A percentile compares a stretch with the other conserved stretches of the same genome.
Evolutionary conservation across 2,888 invertebrate genomes (phyloP).

Genomic region (Psococerastis gibbosa): DNA sequence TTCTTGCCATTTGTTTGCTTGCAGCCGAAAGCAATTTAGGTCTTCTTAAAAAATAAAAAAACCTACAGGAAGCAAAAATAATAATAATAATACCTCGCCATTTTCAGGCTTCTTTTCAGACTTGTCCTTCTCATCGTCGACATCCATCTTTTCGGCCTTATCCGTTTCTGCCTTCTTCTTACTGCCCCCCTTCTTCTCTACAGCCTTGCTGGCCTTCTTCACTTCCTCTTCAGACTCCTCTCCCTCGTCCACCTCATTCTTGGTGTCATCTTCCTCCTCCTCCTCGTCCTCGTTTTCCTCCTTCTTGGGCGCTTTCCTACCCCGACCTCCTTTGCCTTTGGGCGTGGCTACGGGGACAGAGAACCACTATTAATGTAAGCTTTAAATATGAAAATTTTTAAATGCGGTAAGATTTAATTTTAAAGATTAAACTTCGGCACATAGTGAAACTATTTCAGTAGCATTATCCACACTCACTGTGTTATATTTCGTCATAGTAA

Average conservation of each 20-base stretch:
- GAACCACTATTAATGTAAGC: no score
- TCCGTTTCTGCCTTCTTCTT: neutral
- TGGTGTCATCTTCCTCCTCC: neutral
- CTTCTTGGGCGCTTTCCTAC: neutral
- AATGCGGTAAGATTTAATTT: no score
- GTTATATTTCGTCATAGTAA: neutral
- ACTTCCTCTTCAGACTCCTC: neutral
- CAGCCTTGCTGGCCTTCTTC: neutral
- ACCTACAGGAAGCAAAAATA: no score
- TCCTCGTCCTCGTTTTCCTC: conserved; percentile 2
- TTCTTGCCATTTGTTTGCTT: no score
- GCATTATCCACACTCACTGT: neutral
- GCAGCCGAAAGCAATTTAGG: no score
- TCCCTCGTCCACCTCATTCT: conserved; percentile 2
- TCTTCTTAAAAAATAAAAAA: no score
- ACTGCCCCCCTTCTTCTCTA: neutral
- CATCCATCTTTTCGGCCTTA: conserved; percentile 6
- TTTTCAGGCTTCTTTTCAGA: neutral
- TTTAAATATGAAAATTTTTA: no score
- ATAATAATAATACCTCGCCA: neutral
- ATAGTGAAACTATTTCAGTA: no score
- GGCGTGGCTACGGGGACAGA: neutral
- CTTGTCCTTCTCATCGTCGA: neutral
- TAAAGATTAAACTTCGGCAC: no score
- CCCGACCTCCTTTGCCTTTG: neutral